phyloP scores from a whole-genome alignment of 2,797 vertebrate species.

The Platalea minor region DNA sequence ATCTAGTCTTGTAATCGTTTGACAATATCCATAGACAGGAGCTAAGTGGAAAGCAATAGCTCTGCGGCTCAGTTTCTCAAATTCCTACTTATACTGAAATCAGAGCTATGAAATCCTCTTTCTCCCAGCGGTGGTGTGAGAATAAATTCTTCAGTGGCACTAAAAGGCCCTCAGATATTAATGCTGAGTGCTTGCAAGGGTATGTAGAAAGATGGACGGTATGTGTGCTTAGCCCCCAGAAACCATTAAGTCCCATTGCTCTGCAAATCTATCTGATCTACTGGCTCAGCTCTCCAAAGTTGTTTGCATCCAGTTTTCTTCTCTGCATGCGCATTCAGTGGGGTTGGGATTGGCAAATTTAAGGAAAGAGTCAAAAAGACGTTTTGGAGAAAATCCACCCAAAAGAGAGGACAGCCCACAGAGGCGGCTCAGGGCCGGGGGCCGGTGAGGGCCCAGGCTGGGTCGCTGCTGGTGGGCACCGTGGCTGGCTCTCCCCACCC shows the following conservation, averaged over 20 bases:
- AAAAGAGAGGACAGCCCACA: neutral
- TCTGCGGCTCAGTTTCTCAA: neutral
- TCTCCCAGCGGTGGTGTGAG: neutral
- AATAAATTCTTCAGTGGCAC: conserved; percentile 37
- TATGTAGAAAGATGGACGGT: neutral
- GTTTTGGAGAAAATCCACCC: neutral
- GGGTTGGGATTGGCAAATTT: neutral
- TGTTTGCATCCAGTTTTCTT: neutral
- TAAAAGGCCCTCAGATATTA: conserved; percentile 33
- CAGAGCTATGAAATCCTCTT: conserved; percentile 12
- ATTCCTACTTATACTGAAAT: conserved; percentile 5
- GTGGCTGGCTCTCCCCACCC: neutral
- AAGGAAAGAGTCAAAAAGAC: neutral
- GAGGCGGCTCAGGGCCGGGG: no score
- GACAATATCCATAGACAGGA: neutral
- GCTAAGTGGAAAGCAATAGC: conserved; percentile 4
- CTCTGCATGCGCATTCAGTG: neutral
- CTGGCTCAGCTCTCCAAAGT: neutral
- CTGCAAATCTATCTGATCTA: neutral
- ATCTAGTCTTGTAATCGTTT: neutral
- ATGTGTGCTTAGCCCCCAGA: neutral
- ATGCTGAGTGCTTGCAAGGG: neutral
- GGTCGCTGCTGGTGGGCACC: neutral
- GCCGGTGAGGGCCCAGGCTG: neutral
- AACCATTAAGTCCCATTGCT: neutral